Evolutionary conservation across 2,888 invertebrate genomes (phyloP).

Genomic region (Orthosia incerta): DNA sequence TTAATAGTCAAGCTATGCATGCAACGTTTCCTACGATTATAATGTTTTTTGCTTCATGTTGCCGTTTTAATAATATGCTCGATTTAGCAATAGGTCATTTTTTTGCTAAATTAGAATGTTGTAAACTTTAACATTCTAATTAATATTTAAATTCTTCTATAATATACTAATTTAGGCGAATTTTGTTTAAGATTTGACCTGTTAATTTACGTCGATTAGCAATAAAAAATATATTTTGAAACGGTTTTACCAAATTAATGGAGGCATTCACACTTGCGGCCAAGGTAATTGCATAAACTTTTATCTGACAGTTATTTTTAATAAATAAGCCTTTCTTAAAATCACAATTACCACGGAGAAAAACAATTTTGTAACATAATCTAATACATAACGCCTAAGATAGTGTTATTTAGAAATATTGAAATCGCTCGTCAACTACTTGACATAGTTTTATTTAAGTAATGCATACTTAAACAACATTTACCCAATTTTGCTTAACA

Average conservation of each 20-base stretch:
- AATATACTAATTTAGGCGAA: background rate
- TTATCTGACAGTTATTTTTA: background rate
- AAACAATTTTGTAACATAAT: background rate
- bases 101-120: constrained; percentile 20
- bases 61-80: constrained; percentile 43
- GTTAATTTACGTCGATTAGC: background rate
- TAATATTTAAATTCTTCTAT: too few species aligned
- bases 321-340: background rate
- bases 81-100: constrained; percentile 46
- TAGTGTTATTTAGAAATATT: background rate
- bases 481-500: constrained; percentile 31
- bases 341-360: background rate
- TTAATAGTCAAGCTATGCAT: constrained; percentile 69
- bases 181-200: constrained; percentile 5
- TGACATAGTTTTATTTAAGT: constrained; percentile 24
- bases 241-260: background rate
- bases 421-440: background rate
- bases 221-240: background rate
- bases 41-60: constrained; percentile 58
- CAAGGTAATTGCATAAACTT: background rate
- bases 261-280: background rate
- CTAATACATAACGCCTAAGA: background rate
- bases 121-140: too few species aligned
- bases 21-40: constrained; percentile 77
- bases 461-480: constrained; percentile 2